Conservation (phyloP, 2,888 invertebrate genomes). For the Trisateles emortualis region DNA sequence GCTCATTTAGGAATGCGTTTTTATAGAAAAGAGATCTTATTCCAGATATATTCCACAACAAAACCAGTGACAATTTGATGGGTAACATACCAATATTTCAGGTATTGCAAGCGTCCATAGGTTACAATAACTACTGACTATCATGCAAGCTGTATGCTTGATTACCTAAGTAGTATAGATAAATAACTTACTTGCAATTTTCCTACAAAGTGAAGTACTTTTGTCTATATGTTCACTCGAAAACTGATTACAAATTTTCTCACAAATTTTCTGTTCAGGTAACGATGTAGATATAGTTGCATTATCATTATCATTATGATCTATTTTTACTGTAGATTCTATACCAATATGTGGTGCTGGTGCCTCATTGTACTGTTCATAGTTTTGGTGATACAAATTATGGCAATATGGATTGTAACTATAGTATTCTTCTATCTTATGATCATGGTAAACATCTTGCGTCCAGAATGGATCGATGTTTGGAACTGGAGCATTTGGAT, state of each 20-base stretch:
- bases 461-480: slow-evolving; percentile 74
- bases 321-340: slow-evolving; percentile 54
- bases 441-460: slow-evolving; percentile 70
- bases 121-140: no score
- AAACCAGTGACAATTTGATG: no score
- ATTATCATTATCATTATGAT: slow-evolving; percentile 47
- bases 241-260: slow-evolving; percentile 39
- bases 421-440: slow-evolving; percentile 75
- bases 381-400: slow-evolving; percentile 72
- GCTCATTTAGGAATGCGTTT: no score
- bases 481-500: slow-evolving; percentile 68
- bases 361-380: slow-evolving; percentile 64
- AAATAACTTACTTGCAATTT: slow-evolving; percentile 69
- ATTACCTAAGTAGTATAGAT: no score
- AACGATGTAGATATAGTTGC: slow-evolving; percentile 28
- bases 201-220: slow-evolving; percentile 55
- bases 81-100: no score
- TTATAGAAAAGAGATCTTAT: no score
- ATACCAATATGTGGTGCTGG: slow-evolving; percentile 40
- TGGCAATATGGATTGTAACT: slow-evolving; percentile 75
- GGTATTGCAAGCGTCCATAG: no score
- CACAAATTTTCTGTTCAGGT: slow-evolving; percentile 33
- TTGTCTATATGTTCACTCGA: slow-evolving; percentile 51
- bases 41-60: no score
- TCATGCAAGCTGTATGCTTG: no score